These are phyloP conservation scores for Neoarius graeffei DNA, from an alignment of 2,113 vertebrate genomes.

Conservation along the genomic window DNA sequence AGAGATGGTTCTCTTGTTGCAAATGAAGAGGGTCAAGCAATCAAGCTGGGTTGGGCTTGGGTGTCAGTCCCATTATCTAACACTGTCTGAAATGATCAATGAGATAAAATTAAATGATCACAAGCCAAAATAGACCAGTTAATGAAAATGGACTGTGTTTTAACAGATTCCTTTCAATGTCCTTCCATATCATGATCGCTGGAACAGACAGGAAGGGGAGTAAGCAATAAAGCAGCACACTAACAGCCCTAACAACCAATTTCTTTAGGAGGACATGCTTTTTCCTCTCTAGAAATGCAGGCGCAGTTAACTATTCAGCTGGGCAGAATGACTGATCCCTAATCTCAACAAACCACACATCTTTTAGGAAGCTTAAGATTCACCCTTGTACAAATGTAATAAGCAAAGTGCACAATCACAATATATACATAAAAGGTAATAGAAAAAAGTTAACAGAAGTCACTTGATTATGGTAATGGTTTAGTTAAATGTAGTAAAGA, in stretches of 20 bases:
- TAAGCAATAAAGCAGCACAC: conserved; percentile 75
- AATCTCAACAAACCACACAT: conserved; percentile 41
- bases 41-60: conserved; percentile 78
- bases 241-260: conserved; percentile 56
- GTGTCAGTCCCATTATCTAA: conserved; percentile 83
- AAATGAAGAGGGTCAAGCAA: conserved; percentile 93
- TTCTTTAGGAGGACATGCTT: conserved; percentile 51
- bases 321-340: conserved; percentile 34
- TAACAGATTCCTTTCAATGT: conserved; percentile 72
- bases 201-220: conserved; percentile 61
- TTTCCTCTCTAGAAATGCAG: conserved; percentile 47
- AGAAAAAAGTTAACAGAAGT: background rate
- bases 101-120: conserved; percentile 88
- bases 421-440: background rate
- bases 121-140: conserved; percentile 86
- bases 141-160: conserved; percentile 86
- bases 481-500: background rate
- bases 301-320: conserved; percentile 54
- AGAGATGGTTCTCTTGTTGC: conserved; percentile 77
- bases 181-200: conserved; percentile 69
- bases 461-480: background rate
- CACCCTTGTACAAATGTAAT: conserved; percentile 20
- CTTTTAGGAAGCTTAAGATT: conserved; percentile 33
- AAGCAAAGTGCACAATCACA: background rate
- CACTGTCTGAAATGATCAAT: conserved; percentile 87